A percentile compares a stretch with the other conserved stretches of the same genome.
phyloP scores from a whole-genome alignment of 2,888 invertebrate genomes.

The Branchinecta sandiegonensis region DNA sequence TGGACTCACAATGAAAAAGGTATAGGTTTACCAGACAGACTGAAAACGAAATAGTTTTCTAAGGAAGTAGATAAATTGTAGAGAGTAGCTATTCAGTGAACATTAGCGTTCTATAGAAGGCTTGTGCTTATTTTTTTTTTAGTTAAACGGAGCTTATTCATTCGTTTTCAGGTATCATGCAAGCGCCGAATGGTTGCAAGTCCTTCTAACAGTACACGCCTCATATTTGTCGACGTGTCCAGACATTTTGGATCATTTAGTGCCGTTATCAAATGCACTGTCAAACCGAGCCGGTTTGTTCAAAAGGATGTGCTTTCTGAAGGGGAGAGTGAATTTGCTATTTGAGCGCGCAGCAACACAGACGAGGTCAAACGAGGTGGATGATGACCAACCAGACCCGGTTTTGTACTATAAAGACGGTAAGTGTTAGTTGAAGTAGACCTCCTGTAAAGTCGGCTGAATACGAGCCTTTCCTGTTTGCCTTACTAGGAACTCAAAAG shows the following conservation, averaged over 20 bases:
- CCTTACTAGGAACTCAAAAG: too few relatives aligned
- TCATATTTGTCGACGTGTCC: constrained; percentile 13
- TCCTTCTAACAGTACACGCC: neutral
- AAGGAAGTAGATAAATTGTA: too few relatives aligned
- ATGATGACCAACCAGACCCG: neutral
- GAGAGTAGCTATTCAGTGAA: too few relatives aligned
- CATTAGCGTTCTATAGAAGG: too few relatives aligned
- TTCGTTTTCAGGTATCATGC: neutral
- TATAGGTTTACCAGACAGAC: too few relatives aligned
- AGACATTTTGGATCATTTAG: constrained; percentile 4
- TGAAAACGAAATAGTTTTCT: too few relatives aligned
- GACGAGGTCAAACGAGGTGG: neutral
- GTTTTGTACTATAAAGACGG: neutral
- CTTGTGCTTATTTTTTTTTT: too few relatives aligned
- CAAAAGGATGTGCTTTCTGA: constrained; percentile 5
- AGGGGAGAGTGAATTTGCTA: constrained; percentile 9
- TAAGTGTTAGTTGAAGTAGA: neutral
- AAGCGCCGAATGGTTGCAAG: constrained; percentile 1
- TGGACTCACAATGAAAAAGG: too few relatives aligned
- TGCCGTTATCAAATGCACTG: neutral
- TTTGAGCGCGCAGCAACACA: constrained; percentile 3
- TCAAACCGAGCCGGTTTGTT: constrained; percentile 2
- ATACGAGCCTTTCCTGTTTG: too few relatives aligned
- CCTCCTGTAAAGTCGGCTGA: too few relatives aligned
- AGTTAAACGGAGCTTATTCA: too few relatives aligned